Evolutionary conservation across 2,888 invertebrate genomes (phyloP), one percentile per base, ranked within the genome.

Genomic region (Hololepta plana): DNA sequence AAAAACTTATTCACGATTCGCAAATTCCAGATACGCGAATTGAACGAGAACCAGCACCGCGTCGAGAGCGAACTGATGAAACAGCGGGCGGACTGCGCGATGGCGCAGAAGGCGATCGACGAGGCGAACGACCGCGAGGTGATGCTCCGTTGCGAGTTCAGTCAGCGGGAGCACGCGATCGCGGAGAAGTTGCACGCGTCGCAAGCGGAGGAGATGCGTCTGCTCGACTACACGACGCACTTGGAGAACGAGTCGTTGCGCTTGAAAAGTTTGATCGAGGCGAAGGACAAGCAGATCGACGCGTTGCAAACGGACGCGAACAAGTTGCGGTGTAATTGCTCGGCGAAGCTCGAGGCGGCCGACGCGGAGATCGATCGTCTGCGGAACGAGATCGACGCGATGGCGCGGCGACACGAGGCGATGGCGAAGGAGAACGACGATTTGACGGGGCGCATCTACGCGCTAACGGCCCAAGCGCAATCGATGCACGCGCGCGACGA

Each of bases 361-460:
- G 41, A 48, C 30, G 43, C 49, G 24, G 48, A 51, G 35, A 39
- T 47, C n/a, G 30, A 32, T 12, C 26, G 25, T 20, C 33, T 54
- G 24, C 51, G 47, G 31, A 40, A 41, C 10, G 45, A 51, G 32
- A 31, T 50, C 20, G 43, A 44, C 25, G 37, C 32, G 7, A 21
- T 47, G 20, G 26, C 48, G 3, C 44, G 44, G 22, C 40, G 41
- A 16, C 45, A 49, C 17, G 32, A 35, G 16, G 29, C 32, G 4
- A 23, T 49, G 8, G 45, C 45, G 28, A 23, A 31, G 15, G 49
- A 53, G 37, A n/a, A n/a, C n/a, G n/a, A n/a, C n/a, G n/a, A n/a
- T n/a, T n/a, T n/a, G n/a, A n/a, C n/a, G n/a, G n/a, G n/a, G n/a
- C n/a, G n/a, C n/a, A n/a, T n/a, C n/a, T n/a, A n/a, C n/a, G n/a